Evolutionary conservation across 2,113 vertebrate genomes (phyloP).

Genomic region (Corythornis cristatus): DNA sequence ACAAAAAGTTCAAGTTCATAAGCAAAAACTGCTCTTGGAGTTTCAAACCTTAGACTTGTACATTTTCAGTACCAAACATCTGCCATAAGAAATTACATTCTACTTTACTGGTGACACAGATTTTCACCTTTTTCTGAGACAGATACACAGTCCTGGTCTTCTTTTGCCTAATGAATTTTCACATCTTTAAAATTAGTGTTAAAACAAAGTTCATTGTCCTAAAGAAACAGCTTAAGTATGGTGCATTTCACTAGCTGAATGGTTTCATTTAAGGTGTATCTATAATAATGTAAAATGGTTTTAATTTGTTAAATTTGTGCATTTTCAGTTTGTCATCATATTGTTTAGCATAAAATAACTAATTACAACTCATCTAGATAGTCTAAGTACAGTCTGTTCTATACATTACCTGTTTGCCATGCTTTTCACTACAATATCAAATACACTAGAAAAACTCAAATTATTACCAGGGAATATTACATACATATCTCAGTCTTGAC

Average conservation of each 20-base stretch:
- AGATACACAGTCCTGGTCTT: not conserved
- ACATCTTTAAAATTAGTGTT: not conserved
- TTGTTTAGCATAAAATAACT: not conserved
- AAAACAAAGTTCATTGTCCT: not conserved
- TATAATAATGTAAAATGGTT: not conserved
- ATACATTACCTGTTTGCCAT: not conserved
- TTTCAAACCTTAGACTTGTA: not conserved
- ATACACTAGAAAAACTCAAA: not conserved
- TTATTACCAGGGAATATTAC: conserved; percentile 18
- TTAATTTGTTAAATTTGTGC: not conserved
- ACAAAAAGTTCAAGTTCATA: not conserved
- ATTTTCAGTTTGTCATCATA: conserved; percentile 41
- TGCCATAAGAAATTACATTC: not conserved
- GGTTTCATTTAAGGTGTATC: not conserved
- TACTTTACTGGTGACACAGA: not conserved
- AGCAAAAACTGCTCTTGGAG: not conserved
- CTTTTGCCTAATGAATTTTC: not conserved
- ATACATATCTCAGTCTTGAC: not conserved
- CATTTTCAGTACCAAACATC: not conserved
- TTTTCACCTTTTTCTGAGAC: not conserved
- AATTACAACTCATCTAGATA: not conserved
- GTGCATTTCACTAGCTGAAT: not conserved
- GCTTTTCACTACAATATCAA: not conserved
- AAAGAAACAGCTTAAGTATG: not conserved
- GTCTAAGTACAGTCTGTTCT: not conserved